Conservation (phyloP, 2,888 invertebrate species). For the Zhengitettix transpicula region DNA sequence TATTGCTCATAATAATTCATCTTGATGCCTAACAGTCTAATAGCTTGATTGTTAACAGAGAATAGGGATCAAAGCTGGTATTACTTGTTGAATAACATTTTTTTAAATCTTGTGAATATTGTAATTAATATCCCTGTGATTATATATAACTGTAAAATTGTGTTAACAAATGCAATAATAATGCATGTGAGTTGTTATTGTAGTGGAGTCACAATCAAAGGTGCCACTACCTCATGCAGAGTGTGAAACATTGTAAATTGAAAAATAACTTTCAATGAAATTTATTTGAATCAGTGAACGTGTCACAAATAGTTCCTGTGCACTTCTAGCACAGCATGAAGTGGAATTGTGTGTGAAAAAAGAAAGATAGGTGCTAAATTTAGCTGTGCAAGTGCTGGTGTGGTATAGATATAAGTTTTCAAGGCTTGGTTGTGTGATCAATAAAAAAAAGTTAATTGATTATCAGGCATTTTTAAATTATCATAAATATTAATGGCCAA, state of each 20-base stretch:
- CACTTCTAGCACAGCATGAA: background rate
- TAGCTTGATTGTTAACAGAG: background rate
- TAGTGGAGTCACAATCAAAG: conserved; percentile 1
- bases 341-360: background rate
- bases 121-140: conserved; percentile 12
- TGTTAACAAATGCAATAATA: conserved; percentile 8
- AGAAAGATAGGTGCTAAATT: background rate
- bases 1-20: conserved; percentile 1
- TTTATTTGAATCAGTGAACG: background rate
- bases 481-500: too few species aligned
- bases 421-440: too few species aligned
- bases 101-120: conserved; percentile 12
- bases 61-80: conserved; percentile 5
- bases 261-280: background rate
- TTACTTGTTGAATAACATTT: conserved; percentile 9
- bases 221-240: conserved; percentile 1
- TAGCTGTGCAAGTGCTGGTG: background rate
- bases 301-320: background rate
- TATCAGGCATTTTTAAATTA: too few species aligned
- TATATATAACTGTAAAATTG: conserved; percentile 10
- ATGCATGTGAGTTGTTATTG: conserved; percentile 8
- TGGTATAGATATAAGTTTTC: background rate
- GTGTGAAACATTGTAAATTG: background rate
- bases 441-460: too few species aligned
- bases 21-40: background rate